Evolutionary conservation across 2,113 vertebrate species (phyloP).

Genomic region (Seriola quinqueradiata): DNA sequence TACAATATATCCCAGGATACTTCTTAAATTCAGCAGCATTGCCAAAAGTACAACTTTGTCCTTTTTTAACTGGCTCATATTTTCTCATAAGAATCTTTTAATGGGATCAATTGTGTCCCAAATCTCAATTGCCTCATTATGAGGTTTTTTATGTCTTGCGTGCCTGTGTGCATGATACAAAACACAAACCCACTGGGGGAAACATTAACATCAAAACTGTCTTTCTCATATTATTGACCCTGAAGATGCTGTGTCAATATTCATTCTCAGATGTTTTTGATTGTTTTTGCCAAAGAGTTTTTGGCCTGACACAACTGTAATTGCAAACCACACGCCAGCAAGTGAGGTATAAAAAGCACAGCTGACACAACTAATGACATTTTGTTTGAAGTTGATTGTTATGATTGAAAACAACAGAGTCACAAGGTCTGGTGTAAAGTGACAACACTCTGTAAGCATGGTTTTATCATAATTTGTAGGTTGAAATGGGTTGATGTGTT

Average conservation of each 20-base stretch:
- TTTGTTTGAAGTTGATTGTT: neutral
- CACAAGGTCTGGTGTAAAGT: neutral
- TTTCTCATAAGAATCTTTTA: conserved; percentile 7
- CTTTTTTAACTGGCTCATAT: neutral
- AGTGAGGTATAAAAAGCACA: neutral
- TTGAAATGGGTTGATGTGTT: neutral
- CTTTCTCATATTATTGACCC: neutral
- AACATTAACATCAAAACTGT: neutral
- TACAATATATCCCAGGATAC: neutral
- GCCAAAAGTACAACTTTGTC: neutral
- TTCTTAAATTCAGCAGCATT: neutral
- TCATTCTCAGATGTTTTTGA: neutral
- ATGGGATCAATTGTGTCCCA: neutral
- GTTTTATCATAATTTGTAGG: neutral
- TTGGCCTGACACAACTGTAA: neutral
- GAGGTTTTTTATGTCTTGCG: neutral
- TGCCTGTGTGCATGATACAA: neutral
- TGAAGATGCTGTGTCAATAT: neutral
- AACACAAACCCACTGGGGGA: neutral
- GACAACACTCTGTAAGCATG: neutral
- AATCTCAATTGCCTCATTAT: conserved; percentile 19
- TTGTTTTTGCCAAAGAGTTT: neutral
- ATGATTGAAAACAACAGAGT: neutral
- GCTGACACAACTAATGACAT: neutral
- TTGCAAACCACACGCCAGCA: neutral